Evolutionary conservation across 2,888 invertebrate species (phyloP).

Genomic region (Meloe dianella): DNA sequence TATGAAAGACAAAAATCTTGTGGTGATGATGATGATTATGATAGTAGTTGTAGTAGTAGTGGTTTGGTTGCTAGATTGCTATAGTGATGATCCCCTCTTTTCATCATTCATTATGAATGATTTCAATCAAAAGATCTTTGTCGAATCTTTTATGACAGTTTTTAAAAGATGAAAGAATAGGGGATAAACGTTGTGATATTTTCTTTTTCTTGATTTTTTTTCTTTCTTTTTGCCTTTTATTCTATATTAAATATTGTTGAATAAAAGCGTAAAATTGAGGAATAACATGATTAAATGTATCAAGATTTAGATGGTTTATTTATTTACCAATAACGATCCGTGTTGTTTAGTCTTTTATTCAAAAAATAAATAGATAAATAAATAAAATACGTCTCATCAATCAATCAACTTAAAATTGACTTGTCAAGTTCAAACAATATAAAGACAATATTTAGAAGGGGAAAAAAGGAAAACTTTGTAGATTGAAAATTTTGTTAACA

Average conservation of each 20-base stretch:
- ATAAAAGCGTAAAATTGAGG: neutral
- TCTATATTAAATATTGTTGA: neutral
- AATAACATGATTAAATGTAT: neutral
- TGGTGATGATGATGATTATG: neutral
- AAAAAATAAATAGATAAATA: neutral
- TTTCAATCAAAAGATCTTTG: conserved; percentile 3
- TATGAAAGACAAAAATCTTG: conserved; percentile 30
- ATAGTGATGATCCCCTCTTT: neutral
- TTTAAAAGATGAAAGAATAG: neutral
- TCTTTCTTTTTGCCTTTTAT: neutral
- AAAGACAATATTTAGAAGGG: neutral
- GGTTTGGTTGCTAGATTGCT: neutral
- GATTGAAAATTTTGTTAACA: conserved; percentile 1
- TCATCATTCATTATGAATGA: neutral
- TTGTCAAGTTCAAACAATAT: neutral
- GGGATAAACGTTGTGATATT: neutral
- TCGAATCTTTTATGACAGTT: neutral
- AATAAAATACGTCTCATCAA: neutral
- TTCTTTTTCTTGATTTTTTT: too few relatives aligned
- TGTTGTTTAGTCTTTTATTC: neutral
- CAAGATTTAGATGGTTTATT: neutral
- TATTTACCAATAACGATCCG: neutral
- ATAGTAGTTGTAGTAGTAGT: neutral
- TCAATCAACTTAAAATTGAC: neutral
- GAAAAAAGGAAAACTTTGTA: neutral